Percentiles rank a stretch among this genome's conserved stretches.
phyloP scores from a whole-genome alignment of 2,888 invertebrate genomes.

The Scrobipalpa atriplicella region DNA sequence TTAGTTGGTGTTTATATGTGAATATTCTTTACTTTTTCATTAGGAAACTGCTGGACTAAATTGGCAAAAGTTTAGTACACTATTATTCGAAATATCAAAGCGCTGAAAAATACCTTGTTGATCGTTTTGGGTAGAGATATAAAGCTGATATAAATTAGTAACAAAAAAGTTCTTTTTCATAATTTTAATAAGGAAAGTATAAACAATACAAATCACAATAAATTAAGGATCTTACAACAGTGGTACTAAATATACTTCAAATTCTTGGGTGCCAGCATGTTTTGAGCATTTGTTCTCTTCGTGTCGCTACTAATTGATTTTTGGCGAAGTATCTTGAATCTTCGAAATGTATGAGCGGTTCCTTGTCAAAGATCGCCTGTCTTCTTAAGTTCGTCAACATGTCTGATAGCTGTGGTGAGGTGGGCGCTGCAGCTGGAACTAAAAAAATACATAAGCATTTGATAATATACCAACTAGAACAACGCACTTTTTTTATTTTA shows the following conservation, averaged over 20 bases:
- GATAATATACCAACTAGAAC: no score
- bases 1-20: no score
- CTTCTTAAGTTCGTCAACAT: not conserved
- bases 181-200: conserved; percentile 33
- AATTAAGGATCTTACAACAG: not conserved
- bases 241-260: conserved; percentile 37
- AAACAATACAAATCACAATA: conserved; percentile 32
- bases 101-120: no score
- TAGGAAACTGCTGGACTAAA: no score
- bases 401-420: not conserved
- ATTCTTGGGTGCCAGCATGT: conserved; percentile 54
- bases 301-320: conserved; percentile 30
- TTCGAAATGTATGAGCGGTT: conserved; percentile 43
- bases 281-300: conserved; percentile 55
- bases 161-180: no score
- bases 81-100: no score
- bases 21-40: no score
- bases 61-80: no score
- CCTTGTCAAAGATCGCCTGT: conserved; percentile 22
- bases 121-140: no score
- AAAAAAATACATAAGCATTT: not conserved
- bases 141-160: no score
- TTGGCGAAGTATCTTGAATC: conserved; percentile 37
- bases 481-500: no score
- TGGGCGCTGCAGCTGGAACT: not conserved